Conservation (phyloP, 2,797 vertebrate genomes). For the Rachycentron canadum region DNA sequence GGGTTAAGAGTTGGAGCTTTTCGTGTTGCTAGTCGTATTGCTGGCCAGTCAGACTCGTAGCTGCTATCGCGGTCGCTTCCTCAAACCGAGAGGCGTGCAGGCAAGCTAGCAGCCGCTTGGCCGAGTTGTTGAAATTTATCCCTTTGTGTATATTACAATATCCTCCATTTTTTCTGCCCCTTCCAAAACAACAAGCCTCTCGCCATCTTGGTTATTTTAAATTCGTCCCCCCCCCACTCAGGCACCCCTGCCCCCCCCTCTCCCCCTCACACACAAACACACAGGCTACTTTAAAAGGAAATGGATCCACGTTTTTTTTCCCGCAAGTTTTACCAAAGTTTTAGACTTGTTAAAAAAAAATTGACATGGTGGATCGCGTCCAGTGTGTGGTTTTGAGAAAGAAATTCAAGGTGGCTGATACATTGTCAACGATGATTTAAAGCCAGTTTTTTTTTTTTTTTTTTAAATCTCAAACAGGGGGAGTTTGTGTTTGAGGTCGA, state of each 20-base stretch:
- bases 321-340: conserved; percentile 81
- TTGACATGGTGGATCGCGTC: conserved; percentile 75
- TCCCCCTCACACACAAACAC: not conserved
- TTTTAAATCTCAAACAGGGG: not conserved
- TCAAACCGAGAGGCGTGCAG: conserved; percentile 84
- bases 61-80: conserved; percentile 89
- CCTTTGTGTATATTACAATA: conserved; percentile 99
- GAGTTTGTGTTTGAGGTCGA: conserved; percentile 29
- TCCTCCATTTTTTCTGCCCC: conserved; percentile 99
- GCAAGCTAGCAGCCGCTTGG: conserved; percentile 85
- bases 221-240: conserved; percentile 73
- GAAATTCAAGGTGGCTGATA: conserved; percentile 42
- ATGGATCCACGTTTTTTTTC: conserved; percentile 71
- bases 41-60: conserved; percentile 55
- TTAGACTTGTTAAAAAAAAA: conserved; percentile 67
- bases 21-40: conserved; percentile 23
- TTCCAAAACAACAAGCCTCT: conserved; percentile 98
- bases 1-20: conserved; percentile 58
- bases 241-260: not conserved
- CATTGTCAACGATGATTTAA: conserved; percentile 46
- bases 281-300: conserved; percentile 75
- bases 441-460: conserved; percentile 5
- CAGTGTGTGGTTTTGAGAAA: conserved; percentile 78
- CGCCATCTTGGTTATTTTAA: conserved; percentile 99
- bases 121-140: conserved; percentile 95